phyloP scores from a whole-genome alignment of 2,797 vertebrate genomes.

The Onychomys torridus region DNA sequence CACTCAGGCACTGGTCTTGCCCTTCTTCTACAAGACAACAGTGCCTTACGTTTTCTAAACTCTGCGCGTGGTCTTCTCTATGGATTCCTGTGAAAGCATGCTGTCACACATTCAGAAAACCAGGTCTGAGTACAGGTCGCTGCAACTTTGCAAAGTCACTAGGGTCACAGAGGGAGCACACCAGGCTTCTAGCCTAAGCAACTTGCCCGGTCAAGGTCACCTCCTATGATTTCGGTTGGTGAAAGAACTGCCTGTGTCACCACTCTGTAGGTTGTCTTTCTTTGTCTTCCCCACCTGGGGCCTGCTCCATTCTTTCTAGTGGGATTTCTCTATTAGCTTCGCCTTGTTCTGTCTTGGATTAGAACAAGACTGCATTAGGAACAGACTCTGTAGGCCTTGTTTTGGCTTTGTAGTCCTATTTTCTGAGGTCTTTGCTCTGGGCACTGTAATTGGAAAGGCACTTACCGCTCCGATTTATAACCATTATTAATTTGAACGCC shows the following conservation, averaged over 20 bases:
- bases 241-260: rapidly evolving
- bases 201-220: background rate
- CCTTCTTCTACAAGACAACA: background rate
- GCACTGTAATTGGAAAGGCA: conserved; percentile 20
- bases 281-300: rapidly evolving
- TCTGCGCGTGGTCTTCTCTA: background rate
- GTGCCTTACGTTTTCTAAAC: background rate
- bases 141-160: background rate
- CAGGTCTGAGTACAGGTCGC: too few species aligned
- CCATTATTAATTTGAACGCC: conserved; percentile 74
- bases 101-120: background rate
- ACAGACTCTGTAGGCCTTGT: background rate
- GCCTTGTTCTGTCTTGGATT: background rate
- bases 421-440: conserved; percentile 35
- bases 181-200: background rate
- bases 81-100: background rate
- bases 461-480: conserved; percentile 52
- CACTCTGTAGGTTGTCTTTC: background rate
- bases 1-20: rapidly evolving
- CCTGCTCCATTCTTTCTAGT: background rate
- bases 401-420: background rate
- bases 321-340: too few species aligned
- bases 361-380: background rate
- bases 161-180: background rate
- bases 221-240: rapidly evolving